Evolutionary conservation across 2,888 invertebrate species (phyloP), one percentile per base, ranked within the genome.

Genomic region (Noctua janthe): DNA sequence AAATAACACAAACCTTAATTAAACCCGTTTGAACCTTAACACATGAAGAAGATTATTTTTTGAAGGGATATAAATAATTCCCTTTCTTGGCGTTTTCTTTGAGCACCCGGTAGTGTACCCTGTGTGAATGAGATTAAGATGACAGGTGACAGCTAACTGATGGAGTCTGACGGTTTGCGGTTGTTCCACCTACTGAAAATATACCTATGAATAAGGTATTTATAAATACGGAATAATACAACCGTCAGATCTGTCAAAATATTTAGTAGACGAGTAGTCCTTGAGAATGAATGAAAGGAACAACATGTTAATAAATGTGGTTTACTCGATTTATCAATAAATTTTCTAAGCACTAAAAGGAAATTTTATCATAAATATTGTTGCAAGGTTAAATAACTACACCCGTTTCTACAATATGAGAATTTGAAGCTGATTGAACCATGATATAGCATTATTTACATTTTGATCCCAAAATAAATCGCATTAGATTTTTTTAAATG

Each of bases 51-150:
- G 43, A 54, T n/a, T 75, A 69, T 49, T 49, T n/a, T 62, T 43
- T 54, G n/a, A 54, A 56, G n/a, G 54, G 1, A 64, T 29, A 73
- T 74, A 43, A 74, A 75, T 64, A 73, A 76, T 54, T 81, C 56
- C 20, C 10, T 66, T 73, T 39, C 54, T 56, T 35, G 78, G 20
- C 54, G 13, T 66, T 49, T 80, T 75, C 59, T 78, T 66, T 51
- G 77, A 77, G 23, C 39, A 49, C 47, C 54, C 76, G 59, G 67
- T 74, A 62, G 67, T 20, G 74, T 74, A 59, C 64, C 51, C 70
- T 67, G 49, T 71, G 62, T 76, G 71, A 69, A 79, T 71, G 49
- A 62, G 67, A 76, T 83, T 79, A 76, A 64, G 74, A 83, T 83
- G 73, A 56, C 56, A 62, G 72, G 54, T 69, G 85, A 69, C 73